Evolutionary conservation across 1,140 invertebrate species (phyloP), one percentile per base, ranked within the genome.

Genomic region (Dryas iulia): DNA sequence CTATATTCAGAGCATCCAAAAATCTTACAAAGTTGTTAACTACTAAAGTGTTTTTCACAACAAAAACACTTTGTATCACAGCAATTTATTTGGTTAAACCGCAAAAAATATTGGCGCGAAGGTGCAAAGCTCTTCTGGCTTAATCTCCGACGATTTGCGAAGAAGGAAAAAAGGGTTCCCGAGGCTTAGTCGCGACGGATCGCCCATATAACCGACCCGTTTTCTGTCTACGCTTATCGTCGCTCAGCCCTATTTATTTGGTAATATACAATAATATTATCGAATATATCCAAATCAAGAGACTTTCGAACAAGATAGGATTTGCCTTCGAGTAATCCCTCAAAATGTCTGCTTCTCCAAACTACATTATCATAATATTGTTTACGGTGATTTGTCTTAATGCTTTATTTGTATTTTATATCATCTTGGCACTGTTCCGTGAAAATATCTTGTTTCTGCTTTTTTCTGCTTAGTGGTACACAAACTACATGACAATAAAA

Each of bases 101-200:
- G 75, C 78, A 86, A 90, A 81, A 86, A 86, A 87, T 89, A 84
- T 87, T 83, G 77, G 73, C 72, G 76, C 80, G 84, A 90, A 90
- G 87, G 89, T 89, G 85, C 78, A 81, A 47, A 91, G 77, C 81
- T 79, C 76, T 83, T 75, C 74, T 71, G 73, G 68, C 81, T 85
- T 91, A 91, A 90, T 91, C 86, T 86, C 76, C 82, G 83, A 85
- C 87, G 86, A 89, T 90, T 91, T 91, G 83, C 83, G 80, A 86
- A 90, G 83, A 88, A 75, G 84, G 79, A 85, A 87, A 90, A 91
- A 90, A 85, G 86, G 85, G 85, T 89, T 84, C 72, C 67, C 53
- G 61, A 74, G 69, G 81, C 83, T 87, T 83, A 84, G 77, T 75
- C 71, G 77, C 70, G 74, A 75, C 74, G 75, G 78, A 81, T 86